These are phyloP conservation scores for Ophthalmolycus amberensis DNA, from an alignment of 2,113 vertebrate genomes.

Conservation along the genomic window DNA sequence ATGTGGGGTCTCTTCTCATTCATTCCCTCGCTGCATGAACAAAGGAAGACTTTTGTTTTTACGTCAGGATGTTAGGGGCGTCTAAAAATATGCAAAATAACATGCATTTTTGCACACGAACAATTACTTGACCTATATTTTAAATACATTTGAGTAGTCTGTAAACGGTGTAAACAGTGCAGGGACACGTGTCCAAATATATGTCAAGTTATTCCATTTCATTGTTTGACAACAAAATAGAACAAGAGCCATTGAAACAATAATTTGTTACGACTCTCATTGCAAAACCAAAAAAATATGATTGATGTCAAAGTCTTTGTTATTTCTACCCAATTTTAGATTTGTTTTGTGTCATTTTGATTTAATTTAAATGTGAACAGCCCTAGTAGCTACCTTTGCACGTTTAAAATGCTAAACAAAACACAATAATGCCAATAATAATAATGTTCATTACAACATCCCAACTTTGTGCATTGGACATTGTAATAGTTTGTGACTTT, in stretches of 20 bases:
- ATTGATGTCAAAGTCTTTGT: too few species aligned
- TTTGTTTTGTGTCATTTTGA: neutral
- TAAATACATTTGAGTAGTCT: neutral
- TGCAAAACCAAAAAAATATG: neutral
- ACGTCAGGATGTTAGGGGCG: neutral
- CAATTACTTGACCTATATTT: neutral
- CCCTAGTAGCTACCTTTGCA: neutral
- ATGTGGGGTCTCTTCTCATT: slow-evolving; percentile 50
- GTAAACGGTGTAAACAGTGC: neutral
- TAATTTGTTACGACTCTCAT: neutral
- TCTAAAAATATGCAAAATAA: slow-evolving; percentile 18
- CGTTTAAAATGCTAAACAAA: neutral
- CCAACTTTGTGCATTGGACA: neutral
- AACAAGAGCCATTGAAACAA: neutral
- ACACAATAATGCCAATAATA: neutral
- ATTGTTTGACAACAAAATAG: neutral
- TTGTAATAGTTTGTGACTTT: neutral
- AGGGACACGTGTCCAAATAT: neutral
- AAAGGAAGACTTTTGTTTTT: slow-evolving; percentile 18
- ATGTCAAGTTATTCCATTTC: neutral
- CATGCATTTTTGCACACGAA: slow-evolving; percentile 11
- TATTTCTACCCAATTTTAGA: neutral
- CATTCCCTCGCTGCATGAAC: slow-evolving; percentile 33
- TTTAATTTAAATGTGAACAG: neutral
- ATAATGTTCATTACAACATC: neutral